phyloP scores from a whole-genome alignment of 2,888 invertebrate species.

The Anodontia alba region DNA sequence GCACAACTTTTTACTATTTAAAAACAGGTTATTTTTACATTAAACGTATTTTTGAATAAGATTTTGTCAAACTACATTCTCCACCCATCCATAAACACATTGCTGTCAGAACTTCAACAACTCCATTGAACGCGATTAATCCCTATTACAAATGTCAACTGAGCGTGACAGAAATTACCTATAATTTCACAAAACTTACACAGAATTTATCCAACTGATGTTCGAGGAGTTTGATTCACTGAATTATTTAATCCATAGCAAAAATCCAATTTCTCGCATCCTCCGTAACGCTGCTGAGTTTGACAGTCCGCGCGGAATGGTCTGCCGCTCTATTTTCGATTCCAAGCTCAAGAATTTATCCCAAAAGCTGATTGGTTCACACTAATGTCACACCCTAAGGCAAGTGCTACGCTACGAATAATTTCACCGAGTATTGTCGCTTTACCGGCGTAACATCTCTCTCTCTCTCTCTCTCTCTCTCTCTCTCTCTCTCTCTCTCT shows the following conservation, averaged over 20 bases:
- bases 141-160: not conserved
- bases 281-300: not conserved
- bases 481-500: too few species aligned
- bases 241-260: not conserved
- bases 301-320: slow-evolving; percentile 16
- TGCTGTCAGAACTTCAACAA: not conserved
- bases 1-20: too few species aligned
- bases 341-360: not conserved
- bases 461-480: too few species aligned
- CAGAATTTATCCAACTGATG: too few species aligned
- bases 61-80: too few species aligned
- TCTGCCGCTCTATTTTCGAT: slow-evolving; percentile 8
- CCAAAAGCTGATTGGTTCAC: not conserved
- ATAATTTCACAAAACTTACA: too few species aligned
- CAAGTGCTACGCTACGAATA: not conserved
- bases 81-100: not conserved
- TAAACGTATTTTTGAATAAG: too few species aligned
- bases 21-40: too few species aligned
- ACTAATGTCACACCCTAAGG: not conserved
- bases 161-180: not conserved
- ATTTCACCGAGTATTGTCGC: too few species aligned
- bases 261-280: not conserved
- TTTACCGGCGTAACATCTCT: not conserved
- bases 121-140: not conserved
- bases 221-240: not conserved